Conservation (phyloP, 2,888 invertebrate species). For the Glaucopsyche alexis region DNA sequence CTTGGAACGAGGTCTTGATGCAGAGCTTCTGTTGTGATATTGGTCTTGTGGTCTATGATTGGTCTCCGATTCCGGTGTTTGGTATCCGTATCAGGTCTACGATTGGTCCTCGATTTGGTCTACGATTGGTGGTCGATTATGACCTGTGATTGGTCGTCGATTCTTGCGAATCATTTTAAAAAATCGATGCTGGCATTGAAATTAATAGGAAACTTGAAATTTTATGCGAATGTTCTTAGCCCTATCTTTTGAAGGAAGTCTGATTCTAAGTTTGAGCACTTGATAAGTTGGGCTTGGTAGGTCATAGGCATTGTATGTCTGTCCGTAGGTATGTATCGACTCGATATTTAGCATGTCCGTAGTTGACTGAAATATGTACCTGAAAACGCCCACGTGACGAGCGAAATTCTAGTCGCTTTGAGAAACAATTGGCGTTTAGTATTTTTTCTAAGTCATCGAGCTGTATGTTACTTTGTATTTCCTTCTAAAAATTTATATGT, state of each 20-base stretch:
- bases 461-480: neutral
- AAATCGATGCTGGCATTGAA: constrained; percentile 5
- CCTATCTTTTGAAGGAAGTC: neutral
- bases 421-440: neutral
- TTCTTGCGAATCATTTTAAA: neutral
- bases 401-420: neutral
- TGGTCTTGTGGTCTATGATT: neutral
- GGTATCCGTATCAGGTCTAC: neutral
- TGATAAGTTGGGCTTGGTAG: neutral
- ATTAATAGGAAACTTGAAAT: neutral
- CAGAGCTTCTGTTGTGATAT: neutral
- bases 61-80: neutral
- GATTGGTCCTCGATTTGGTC: neutral
- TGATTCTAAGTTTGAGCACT: neutral
- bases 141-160: neutral
- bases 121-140: neutral
- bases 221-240: neutral
- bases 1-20: neutral
- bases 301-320: neutral
- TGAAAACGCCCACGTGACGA: constrained; percentile 8
- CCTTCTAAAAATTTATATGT: neutral
- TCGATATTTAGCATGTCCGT: neutral
- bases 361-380: constrained; percentile 28
- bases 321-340: neutral
- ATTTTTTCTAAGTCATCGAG: neutral